Conservation (phyloP, 2,888 invertebrate genomes). For the Idaea biselata region DNA sequence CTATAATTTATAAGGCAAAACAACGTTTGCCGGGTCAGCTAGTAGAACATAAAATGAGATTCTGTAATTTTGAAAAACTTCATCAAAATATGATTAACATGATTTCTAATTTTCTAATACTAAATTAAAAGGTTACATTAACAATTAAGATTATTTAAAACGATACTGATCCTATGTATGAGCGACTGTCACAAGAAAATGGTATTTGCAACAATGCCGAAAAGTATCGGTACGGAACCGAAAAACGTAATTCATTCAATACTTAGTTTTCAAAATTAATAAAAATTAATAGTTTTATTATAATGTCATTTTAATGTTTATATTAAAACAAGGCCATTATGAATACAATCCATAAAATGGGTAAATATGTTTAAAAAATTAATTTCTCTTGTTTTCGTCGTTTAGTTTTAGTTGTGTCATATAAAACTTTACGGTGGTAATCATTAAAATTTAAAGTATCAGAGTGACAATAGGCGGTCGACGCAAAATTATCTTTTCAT, state of each 20-base stretch:
- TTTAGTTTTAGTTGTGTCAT: neutral
- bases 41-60: neutral
- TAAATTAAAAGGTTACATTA: no score
- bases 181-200: no score
- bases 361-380: neutral
- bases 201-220: no score
- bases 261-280: conserved; percentile 15
- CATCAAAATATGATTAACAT: no score
- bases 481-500: neutral
- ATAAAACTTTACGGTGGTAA: neutral
- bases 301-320: neutral
- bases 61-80: no score
- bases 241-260: no score
- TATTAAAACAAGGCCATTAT: neutral
- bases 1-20: no score
- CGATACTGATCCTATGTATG: no score
- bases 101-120: no score
- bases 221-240: no score
- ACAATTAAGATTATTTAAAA: no score
- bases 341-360: conserved; percentile 6
- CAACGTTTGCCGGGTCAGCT: no score
- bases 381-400: neutral
- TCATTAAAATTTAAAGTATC: neutral
- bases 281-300: conserved; percentile 19
- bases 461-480: neutral